Conservation (phyloP, 2,888 invertebrate species). For the Pyrochroa serraticornis region DNA sequence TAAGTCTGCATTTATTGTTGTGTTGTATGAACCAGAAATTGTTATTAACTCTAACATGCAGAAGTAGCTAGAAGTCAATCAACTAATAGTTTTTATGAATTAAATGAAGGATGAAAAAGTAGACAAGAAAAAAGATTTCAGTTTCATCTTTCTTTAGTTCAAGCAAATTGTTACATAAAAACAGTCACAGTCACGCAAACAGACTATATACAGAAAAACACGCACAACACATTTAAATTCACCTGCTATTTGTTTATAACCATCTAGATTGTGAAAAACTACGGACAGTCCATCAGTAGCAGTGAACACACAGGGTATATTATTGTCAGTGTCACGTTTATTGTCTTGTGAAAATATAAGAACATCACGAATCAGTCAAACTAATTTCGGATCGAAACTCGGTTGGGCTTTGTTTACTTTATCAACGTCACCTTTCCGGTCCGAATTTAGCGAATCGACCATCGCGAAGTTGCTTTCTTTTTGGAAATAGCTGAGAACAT, state of each 20-base stretch:
- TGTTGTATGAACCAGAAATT: constrained; percentile 21
- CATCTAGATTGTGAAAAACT: constrained; percentile 45
- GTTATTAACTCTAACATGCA: too few species aligned
- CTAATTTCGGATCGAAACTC: constrained; percentile 16
- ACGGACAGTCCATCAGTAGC: constrained; percentile 47
- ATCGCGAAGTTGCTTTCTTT: constrained; percentile 41
- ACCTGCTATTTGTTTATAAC: constrained; percentile 37
- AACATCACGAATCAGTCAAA: constrained; percentile 24
- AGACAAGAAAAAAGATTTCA: background rate
- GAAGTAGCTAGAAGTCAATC: too few species aligned
- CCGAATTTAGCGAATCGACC: constrained; percentile 13
- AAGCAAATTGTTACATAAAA: background rate
- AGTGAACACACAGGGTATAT: constrained; percentile 42
- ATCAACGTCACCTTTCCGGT: background rate
- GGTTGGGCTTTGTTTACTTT: constrained; percentile 11
- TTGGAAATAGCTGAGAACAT: constrained; percentile 56
- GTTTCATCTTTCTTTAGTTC: background rate
- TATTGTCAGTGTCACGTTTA: constrained; percentile 35
- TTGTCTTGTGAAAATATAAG: constrained; percentile 27
- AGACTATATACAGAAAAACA: constrained; percentile 38
- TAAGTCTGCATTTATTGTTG: too few species aligned
- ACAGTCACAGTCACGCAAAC: constrained; percentile 6
- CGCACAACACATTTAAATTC: constrained; percentile 32
- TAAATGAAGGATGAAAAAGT: too few species aligned
- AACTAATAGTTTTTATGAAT: too few species aligned